Conservation (phyloP, 2,113 vertebrate species). For the Heloderma charlesbogerti region DNA sequence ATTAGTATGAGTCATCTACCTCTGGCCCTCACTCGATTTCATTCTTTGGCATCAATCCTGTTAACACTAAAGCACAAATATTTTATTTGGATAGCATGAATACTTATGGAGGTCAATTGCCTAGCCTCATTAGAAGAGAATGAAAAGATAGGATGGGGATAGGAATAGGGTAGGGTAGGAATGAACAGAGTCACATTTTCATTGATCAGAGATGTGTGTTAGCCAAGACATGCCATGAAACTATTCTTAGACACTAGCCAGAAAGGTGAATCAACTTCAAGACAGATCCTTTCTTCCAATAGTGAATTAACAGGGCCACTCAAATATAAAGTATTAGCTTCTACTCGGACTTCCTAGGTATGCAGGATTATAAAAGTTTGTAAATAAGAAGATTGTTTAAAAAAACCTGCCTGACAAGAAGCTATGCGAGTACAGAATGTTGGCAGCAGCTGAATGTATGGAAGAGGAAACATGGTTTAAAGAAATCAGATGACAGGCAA, state of each 20-base stretch:
- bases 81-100: neutral
- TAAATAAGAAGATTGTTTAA: neutral
- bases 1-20: neutral
- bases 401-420: no score
- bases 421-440: no score
- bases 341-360: neutral
- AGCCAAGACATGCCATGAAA: neutral
- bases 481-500: neutral
- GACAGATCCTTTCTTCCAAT: neutral
- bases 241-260: neutral
- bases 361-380: neutral
- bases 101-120: neutral
- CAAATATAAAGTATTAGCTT: neutral
- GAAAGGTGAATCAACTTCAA: neutral
- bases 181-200: neutral
- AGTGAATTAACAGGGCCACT: neutral
- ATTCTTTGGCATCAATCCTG: neutral
- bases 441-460: neutral
- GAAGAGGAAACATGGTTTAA: neutral
- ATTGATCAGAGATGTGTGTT: neutral
- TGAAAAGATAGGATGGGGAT: neutral
- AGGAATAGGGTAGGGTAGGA: no score
- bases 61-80: neutral
- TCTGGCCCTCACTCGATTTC: neutral
- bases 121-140: neutral